Evolutionary conservation across 2,888 invertebrate species (phyloP).

Genomic region (Lymantria dispar): DNA sequence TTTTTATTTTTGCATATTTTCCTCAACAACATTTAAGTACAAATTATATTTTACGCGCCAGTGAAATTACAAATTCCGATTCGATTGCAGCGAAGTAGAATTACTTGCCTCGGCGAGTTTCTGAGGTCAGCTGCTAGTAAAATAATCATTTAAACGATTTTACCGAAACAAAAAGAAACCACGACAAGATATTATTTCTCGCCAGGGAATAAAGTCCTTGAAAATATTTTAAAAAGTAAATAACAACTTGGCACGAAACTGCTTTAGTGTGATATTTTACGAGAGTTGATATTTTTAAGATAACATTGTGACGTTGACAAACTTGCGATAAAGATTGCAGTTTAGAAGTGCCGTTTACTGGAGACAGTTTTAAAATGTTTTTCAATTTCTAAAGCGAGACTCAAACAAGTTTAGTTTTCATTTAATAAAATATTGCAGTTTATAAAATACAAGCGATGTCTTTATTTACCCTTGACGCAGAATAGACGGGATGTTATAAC

Average conservation of each 20-base stretch:
- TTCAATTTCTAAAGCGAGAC: not conserved
- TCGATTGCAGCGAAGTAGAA: slow-evolving; percentile 15
- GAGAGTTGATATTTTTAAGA: slow-evolving; percentile 10
- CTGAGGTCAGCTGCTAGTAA: slow-evolving; percentile 17
- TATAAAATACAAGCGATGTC: too few species aligned
- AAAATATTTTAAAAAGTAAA: slow-evolving; percentile 19
- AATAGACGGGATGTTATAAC: too few species aligned
- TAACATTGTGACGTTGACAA: slow-evolving; percentile 11
- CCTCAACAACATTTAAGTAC: slow-evolving; percentile 1
- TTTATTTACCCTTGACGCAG: too few species aligned
- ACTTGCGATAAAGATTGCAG: slow-evolving; percentile 3
- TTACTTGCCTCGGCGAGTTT: slow-evolving; percentile 13
- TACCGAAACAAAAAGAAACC: slow-evolving; percentile 18
- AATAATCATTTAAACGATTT: slow-evolving; percentile 18
- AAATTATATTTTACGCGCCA: slow-evolving; percentile 17
- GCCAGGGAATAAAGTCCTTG: slow-evolving; percentile 14
- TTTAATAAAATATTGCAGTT: not conserved
- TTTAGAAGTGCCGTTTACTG: not conserved
- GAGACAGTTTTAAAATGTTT: slow-evolving; percentile 1
- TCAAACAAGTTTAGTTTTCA: not conserved
- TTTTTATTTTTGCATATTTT: too few species aligned
- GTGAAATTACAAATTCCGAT: slow-evolving; percentile 19
- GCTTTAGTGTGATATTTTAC: slow-evolving; percentile 2
- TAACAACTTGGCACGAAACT: slow-evolving; percentile 13
- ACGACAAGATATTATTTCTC: slow-evolving; percentile 19